Conservation (phyloP, 2,113 vertebrate genomes). For the Noctilio leporinus region DNA sequence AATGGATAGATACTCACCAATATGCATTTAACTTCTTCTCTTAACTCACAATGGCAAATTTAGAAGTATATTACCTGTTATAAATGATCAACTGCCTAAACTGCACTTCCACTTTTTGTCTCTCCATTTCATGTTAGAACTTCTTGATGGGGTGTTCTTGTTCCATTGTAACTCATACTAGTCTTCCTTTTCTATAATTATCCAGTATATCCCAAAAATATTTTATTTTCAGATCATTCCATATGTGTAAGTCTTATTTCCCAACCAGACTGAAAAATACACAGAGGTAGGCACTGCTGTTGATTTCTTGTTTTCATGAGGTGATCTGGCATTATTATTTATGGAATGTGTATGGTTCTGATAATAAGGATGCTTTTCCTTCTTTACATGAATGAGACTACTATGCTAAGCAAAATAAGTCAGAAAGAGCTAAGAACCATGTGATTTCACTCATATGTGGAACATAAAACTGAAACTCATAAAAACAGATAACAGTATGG, state of each 20-base stretch:
- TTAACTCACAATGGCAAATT: background rate
- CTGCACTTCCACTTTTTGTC: background rate
- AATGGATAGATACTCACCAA: background rate
- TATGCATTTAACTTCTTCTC: background rate
- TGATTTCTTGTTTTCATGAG: background rate
- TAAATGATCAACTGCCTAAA: background rate
- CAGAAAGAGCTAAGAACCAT: too few species aligned
- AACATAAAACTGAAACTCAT: too few species aligned
- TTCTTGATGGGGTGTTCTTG: background rate
- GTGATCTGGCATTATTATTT: background rate
- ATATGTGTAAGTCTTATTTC: background rate
- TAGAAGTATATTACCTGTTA: background rate
- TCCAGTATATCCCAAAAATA: background rate
- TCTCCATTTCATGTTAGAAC: background rate
- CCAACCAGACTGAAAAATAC: background rate
- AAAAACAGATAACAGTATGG: too few species aligned
- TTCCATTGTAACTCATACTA: background rate
- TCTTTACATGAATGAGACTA: background rate
- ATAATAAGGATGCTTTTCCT: background rate
- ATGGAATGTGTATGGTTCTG: background rate
- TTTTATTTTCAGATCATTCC: background rate
- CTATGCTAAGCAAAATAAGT: too few species aligned
- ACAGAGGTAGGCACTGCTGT: background rate
- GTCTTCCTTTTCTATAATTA: background rate
- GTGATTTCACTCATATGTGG: too few species aligned